These are phyloP conservation scores for Perizoma affinitatum DNA, from an alignment of 2,888 invertebrate species.

Conservation along the genomic window DNA sequence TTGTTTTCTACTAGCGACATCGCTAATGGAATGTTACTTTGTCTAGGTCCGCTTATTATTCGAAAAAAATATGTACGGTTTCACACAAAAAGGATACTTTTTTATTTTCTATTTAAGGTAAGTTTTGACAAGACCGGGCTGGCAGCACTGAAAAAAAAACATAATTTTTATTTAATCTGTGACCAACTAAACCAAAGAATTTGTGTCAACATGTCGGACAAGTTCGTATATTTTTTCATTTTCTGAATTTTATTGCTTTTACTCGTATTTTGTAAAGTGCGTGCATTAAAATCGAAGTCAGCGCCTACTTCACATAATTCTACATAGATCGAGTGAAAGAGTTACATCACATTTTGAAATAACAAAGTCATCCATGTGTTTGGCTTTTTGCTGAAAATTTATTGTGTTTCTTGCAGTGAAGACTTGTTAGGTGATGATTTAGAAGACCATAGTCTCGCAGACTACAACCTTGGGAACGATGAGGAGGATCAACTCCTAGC, in stretches of 20 bases:
- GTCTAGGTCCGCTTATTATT: too few relatives aligned
- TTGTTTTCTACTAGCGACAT: too few relatives aligned
- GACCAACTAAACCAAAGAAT: slow-evolving; percentile 19
- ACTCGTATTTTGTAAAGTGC: slow-evolving; percentile 22
- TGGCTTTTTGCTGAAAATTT: slow-evolving; percentile 16
- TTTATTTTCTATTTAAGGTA: too few relatives aligned
- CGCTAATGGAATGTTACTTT: too few relatives aligned
- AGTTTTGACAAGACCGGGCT: too few relatives aligned
- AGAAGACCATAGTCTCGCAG: slow-evolving; percentile 77
- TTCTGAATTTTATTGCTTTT: slow-evolving; percentile 36
- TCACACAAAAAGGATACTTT: too few relatives aligned
- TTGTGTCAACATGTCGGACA: slow-evolving; percentile 79
- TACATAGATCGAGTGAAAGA: slow-evolving; percentile 1
- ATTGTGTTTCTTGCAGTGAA: slow-evolving; percentile 67
- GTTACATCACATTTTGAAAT: slow-evolving; percentile 5
- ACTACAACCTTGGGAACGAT: slow-evolving; percentile 80
- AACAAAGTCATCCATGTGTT: slow-evolving; percentile 29
- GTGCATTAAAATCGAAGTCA: slow-evolving; percentile 8
- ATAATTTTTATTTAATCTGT: too few relatives aligned
- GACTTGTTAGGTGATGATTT: slow-evolving; percentile 79
- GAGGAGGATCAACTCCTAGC: slow-evolving; percentile 79
- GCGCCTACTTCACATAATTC: neutral
- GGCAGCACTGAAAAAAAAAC: too few relatives aligned
- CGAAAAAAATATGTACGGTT: too few relatives aligned
- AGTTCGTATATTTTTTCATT: slow-evolving; percentile 62